Percentiles rank a stretch among this genome's conserved stretches.
These are phyloP conservation scores for Ochotona curzoniae DNA, from an alignment of 2,113 vertebrate genomes.

Conservation along the genomic window DNA sequence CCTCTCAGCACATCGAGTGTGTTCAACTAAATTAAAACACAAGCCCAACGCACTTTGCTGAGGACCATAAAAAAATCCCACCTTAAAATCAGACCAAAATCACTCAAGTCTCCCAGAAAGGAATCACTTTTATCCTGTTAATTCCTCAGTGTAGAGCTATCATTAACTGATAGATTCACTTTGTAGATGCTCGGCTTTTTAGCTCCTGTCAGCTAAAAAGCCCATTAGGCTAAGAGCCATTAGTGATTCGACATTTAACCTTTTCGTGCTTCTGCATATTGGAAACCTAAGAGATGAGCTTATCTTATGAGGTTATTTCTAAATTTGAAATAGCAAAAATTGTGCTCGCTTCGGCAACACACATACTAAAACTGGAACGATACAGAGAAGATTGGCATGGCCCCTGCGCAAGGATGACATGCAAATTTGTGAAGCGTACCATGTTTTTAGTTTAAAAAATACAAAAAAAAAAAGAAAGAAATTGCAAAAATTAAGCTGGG, in stretches of 20 bases:
- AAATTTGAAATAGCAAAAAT: constrained; percentile 15
- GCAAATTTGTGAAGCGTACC: too few relatives aligned
- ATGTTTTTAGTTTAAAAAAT: too few relatives aligned
- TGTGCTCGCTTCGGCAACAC: too few relatives aligned
- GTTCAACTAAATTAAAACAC: background rate
- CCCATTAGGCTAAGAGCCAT: constrained; percentile 39
- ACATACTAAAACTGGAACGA: too few relatives aligned
- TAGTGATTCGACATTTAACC: constrained; percentile 44
- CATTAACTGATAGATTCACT: constrained; percentile 29
- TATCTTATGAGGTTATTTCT: background rate
- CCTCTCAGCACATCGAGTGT: background rate
- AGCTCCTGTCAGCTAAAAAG: background rate
- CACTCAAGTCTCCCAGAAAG: background rate
- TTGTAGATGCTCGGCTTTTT: constrained; percentile 15
- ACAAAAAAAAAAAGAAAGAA: too few relatives aligned
- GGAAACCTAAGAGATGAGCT: background rate
- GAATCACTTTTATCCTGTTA: background rate
- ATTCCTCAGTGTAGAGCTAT: background rate
- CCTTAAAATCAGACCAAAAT: constrained; percentile 2
- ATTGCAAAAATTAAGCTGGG: too few relatives aligned
- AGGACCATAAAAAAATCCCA: background rate
- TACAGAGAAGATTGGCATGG: too few relatives aligned
- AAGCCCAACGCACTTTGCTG: background rate
- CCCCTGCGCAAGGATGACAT: too few relatives aligned
- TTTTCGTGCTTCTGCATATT: background rate